A percentile compares a stretch with the other conserved stretches of the same genome.
Conservation (phyloP, 2,888 invertebrate species). For the Tineola bisselliella region DNA sequence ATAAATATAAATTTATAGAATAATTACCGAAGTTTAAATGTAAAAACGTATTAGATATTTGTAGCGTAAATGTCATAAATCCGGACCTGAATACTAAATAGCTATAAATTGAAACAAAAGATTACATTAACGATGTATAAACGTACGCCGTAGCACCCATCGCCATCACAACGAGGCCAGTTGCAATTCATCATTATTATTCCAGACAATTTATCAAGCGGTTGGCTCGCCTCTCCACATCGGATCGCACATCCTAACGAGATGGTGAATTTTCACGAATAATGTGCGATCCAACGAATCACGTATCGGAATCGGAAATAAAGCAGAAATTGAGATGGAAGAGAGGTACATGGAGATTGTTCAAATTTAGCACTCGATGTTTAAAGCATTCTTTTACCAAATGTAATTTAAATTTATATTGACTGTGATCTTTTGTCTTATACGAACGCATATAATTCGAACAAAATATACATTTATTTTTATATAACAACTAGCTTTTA, state of each 20-base stretch:
- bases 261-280: conserved; percentile 68
- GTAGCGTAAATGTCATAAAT: too few relatives aligned
- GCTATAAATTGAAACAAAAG: background rate
- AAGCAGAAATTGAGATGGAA: conserved; percentile 65
- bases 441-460: too few relatives aligned
- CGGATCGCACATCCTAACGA: conserved; percentile 67
- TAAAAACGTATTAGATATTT: too few relatives aligned
- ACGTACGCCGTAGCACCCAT: conserved; percentile 22
- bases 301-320: conserved; percentile 65
- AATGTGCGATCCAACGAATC: conserved; percentile 68
- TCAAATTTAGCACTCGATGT: conserved; percentile 14
- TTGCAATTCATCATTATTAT: conserved; percentile 69
- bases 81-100: background rate
- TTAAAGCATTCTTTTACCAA: background rate
- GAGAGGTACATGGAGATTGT: conserved; percentile 42
- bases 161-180: conserved; percentile 49
- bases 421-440: background rate
- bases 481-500: too few relatives aligned
- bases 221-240: conserved; percentile 60
- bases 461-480: too few relatives aligned
- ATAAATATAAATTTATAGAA: too few relatives aligned
- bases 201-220: conserved; percentile 68
- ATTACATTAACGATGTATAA: conserved; percentile 10
- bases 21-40: too few relatives aligned
- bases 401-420: background rate